Evolutionary conservation across 2,888 invertebrate species (phyloP), one percentile per base, ranked within the genome.

Genomic region (Dorcus parallelipipedus): DNA sequence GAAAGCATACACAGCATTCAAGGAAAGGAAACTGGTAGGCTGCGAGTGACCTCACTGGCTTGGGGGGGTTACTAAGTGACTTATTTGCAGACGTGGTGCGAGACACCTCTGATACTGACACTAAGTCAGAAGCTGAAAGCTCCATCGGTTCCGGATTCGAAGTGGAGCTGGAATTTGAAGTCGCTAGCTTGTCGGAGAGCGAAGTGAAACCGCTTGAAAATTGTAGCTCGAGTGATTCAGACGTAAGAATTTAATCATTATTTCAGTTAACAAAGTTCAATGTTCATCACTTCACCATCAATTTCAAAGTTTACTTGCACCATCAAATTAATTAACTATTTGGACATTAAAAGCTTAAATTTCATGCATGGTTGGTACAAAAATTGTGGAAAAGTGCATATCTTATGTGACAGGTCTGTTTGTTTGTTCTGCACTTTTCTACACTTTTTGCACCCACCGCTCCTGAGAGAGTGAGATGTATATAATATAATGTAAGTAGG

Each of bases 1-100:
- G 88, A 87, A 68, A 86, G 85, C 33, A 77, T 86, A 6, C 80
- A 81, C 68, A 87, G 86, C 69, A 75, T 86, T 14, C 88, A 88
- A 70, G 86, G 79, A 40, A 82, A 81, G 67, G 86, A 87, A 75
- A 88, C 88, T 70, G 88, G 88, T 87, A 81, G 75, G 76, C 61
- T 59, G 40, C 49, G 26, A 33, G 26, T 14, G 49, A 38, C 38
- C 38, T 33, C 26, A 33, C 26, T 33, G 40, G 33, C 14, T 20
- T 39, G 47, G 45, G 49, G 53, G 59, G 57, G 56, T 66, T 54
- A 65, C 63, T 67, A 67, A 56, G 69, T 66, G 55, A 60, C 61
- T 73, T 66, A 52, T 74, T 78, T 78, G 65, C 70, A 79, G 79
- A 78, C 69, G 62, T 72, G 49, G 76, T 69, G 49, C 71, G 67